These are phyloP conservation scores for Drosophila bunnanda DNA, from an alignment of 2,888 invertebrate species.

Conservation along the genomic window DNA sequence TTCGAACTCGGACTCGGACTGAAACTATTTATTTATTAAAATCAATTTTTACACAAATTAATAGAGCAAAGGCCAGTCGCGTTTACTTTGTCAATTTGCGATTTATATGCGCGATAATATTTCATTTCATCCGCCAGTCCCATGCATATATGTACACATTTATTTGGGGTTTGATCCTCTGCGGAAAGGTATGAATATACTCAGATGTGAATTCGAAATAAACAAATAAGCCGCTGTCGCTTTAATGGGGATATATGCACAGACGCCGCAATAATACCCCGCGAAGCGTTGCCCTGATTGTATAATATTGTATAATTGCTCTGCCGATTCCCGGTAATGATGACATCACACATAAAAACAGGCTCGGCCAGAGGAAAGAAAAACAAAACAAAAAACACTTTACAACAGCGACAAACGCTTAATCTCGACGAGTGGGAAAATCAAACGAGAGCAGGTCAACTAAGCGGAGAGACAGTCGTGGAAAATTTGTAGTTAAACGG, in stretches of 20 bases:
- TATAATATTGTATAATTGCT: constrained; percentile 53
- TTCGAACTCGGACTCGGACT: constrained; percentile 1
- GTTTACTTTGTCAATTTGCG: constrained; percentile 43
- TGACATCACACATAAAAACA: constrained; percentile 46
- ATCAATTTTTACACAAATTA: constrained; percentile 55
- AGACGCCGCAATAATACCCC: constrained; percentile 14
- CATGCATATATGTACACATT: background rate
- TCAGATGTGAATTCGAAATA: constrained; percentile 1
- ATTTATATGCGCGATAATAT: constrained; percentile 32
- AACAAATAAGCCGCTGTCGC: constrained; percentile 29
- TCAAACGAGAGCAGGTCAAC: constrained; percentile 31
- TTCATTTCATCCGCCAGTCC: constrained; percentile 15
- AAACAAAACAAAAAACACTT: constrained; percentile 9
- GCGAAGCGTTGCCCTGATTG: constrained; percentile 34
- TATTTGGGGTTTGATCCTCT: constrained; percentile 27
- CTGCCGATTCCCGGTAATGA: constrained; percentile 43
- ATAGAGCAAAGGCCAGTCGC: constrained; percentile 41
- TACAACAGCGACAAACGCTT: constrained; percentile 42
- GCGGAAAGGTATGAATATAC: background rate
- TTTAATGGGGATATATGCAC: constrained; percentile 33
- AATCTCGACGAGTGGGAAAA: constrained; percentile 25
- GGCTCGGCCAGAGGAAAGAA: constrained; percentile 9
- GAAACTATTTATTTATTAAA: constrained; percentile 47
- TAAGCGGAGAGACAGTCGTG: background rate
- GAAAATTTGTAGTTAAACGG: constrained; percentile 3